Conservation (phyloP, 2,113 vertebrate genomes). For the Carlito syrichta region DNA sequence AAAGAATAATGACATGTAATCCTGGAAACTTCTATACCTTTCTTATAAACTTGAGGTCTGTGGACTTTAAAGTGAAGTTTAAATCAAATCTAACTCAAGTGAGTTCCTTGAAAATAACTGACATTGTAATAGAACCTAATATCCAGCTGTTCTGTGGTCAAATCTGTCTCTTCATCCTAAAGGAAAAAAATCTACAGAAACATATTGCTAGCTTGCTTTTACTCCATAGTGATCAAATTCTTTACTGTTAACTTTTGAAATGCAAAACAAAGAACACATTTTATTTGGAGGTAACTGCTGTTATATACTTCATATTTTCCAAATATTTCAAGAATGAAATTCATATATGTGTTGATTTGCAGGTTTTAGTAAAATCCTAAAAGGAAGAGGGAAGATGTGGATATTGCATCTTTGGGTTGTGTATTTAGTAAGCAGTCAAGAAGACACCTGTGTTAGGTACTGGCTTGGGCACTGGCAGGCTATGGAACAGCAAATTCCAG, state of each 20-base stretch:
- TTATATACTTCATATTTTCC: background rate
- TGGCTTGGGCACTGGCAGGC: background rate
- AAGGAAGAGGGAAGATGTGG: background rate
- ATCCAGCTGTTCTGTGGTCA: slow-evolving; percentile 75
- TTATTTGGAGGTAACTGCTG: background rate
- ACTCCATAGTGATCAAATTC: slow-evolving; percentile 39
- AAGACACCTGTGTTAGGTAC: background rate
- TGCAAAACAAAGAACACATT: slow-evolving; percentile 59
- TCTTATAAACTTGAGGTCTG: slow-evolving; percentile 64
- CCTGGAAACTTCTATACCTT: slow-evolving; percentile 61
- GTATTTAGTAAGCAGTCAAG: background rate
- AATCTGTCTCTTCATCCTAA: slow-evolving; percentile 22
- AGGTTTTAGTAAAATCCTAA: background rate
- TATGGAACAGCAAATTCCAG: background rate
- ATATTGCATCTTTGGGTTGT: background rate
- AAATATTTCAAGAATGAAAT: slow-evolving; percentile 11
- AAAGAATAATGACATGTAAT: slow-evolving; percentile 35
- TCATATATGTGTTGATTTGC: background rate
- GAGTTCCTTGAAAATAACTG: slow-evolving; percentile 69
- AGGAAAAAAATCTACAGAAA: slow-evolving; percentile 53
- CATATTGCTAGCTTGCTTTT: slow-evolving; percentile 28
- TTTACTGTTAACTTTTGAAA: slow-evolving; percentile 62
- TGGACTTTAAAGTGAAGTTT: slow-evolving; percentile 58
- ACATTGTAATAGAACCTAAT: slow-evolving; percentile 69
- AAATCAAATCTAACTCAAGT: slow-evolving; percentile 57